A percentile compares a stretch with the other conserved stretches of the same genome.
Conservation (phyloP, 2,797 vertebrate species). For the Gymnoscopelus braueri region DNA sequence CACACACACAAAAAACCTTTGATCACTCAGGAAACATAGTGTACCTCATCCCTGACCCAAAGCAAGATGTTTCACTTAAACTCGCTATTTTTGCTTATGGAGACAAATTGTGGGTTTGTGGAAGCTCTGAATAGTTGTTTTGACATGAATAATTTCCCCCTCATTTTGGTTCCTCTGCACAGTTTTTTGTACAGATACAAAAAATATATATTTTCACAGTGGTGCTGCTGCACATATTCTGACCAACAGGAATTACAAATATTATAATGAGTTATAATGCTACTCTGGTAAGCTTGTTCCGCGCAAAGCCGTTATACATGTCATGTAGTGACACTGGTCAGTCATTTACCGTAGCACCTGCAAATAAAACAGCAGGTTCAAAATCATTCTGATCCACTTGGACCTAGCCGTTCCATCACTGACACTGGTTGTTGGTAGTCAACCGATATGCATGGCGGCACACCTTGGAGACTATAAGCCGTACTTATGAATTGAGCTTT, state of each 20-base stretch:
- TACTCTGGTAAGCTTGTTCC: conserved; percentile 53
- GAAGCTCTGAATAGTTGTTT: no score
- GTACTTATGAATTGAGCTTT: conserved; percentile 25
- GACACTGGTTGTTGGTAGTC: conserved; percentile 10
- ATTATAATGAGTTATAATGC: conserved; percentile 66
- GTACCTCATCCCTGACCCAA: no score
- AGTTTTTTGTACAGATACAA: no score
- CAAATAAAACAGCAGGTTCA: conserved; percentile 28
- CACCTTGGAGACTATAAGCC: conserved; percentile 11
- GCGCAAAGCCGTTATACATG: conserved; percentile 29
- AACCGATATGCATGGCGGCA: neutral
- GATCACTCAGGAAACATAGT: no score
- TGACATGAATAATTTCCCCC: no score
- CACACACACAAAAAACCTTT: neutral
- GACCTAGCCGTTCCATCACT: neutral
- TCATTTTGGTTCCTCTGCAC: no score
- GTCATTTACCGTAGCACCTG: conserved; percentile 30
- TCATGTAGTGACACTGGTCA: conserved; percentile 28
- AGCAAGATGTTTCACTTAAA: no score
- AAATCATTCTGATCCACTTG: conserved; percentile 7
- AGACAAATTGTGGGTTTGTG: no score
- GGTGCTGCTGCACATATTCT: no score
- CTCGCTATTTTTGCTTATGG: no score
- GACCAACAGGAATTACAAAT: conserved; percentile 36
- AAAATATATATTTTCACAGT: no score